These are phyloP conservation scores for Clitarchus hookeri DNA, from an alignment of 2,888 invertebrate genomes.

Conservation along the genomic window DNA sequence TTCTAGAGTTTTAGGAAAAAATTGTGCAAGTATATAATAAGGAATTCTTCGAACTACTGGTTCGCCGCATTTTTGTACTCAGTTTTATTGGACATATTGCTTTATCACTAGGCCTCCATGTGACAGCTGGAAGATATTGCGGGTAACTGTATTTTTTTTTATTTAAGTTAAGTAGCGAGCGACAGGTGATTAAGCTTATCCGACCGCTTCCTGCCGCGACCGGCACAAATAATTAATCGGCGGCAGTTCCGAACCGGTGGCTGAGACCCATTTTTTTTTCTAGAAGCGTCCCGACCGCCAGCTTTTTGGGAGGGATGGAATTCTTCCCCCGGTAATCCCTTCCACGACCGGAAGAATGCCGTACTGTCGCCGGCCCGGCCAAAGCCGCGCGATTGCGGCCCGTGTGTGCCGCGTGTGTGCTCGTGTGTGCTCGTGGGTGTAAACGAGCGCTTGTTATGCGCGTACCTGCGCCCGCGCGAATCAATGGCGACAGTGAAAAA, in stretches of 20 bases:
- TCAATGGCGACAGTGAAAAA: background rate
- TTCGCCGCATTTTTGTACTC: too few relatives aligned
- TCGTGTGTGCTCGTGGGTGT: background rate
- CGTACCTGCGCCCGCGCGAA: background rate
- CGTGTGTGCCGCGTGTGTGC: background rate
- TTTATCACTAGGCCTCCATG: too few relatives aligned
- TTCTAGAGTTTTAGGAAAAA: too few relatives aligned
- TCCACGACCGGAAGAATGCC: background rate
- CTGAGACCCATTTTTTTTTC: background rate
- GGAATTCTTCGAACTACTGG: too few relatives aligned
- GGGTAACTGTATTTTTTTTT: too few relatives aligned
- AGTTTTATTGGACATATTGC: too few relatives aligned
- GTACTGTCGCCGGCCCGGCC: background rate
- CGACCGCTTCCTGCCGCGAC: background rate
- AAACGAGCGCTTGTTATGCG: slow-evolving; percentile 14
- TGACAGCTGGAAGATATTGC: too few relatives aligned
- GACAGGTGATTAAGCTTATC: background rate
- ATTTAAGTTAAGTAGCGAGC: background rate
- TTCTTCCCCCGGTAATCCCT: background rate
- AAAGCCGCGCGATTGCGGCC: background rate
- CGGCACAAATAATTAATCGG: background rate
- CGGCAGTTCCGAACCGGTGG: background rate
- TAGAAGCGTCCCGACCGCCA: background rate
- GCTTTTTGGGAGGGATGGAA: background rate
- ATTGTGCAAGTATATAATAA: too few relatives aligned